Percentiles rank a stretch among this genome's conserved stretches.
Evolutionary conservation across 1,140 invertebrate species (phyloP).

Genomic region (Philaenus spumarius): DNA sequence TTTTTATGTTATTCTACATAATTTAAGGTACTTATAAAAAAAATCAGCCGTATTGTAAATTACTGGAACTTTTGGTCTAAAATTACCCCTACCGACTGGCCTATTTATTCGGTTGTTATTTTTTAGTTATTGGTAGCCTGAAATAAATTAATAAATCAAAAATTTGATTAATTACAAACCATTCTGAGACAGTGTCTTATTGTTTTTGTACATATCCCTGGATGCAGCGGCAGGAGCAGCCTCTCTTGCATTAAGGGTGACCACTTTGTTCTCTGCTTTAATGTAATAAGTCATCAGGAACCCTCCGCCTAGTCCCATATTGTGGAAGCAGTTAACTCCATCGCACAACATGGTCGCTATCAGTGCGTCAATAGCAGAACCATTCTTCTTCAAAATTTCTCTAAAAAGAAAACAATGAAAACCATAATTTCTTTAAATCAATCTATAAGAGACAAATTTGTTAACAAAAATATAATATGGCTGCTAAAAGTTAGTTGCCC

Average conservation of each 20-base stretch:
- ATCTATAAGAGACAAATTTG: slow-evolving; percentile 2
- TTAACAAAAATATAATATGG: too few relatives aligned
- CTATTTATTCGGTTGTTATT: too few relatives aligned
- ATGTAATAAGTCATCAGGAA: slow-evolving; percentile 73
- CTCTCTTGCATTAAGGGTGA: slow-evolving; percentile 61
- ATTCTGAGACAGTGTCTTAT: slow-evolving; percentile 26
- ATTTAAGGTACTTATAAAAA: too few relatives aligned
- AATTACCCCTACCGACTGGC: too few relatives aligned
- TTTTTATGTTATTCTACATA: too few relatives aligned
- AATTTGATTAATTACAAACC: slow-evolving; percentile 1
- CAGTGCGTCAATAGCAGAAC: slow-evolving; percentile 75
- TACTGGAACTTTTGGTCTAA: too few relatives aligned
- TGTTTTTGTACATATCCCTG: slow-evolving; percentile 53
- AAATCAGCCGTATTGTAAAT: too few relatives aligned
- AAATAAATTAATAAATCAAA: too few relatives aligned
- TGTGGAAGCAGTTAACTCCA: slow-evolving; percentile 71
- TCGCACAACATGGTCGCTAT: slow-evolving; percentile 77
- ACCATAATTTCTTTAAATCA: not conserved
- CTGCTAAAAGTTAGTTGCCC: too few relatives aligned
- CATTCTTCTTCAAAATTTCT: slow-evolving; percentile 55
- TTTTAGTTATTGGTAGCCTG: too few relatives aligned
- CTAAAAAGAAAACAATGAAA: slow-evolving; percentile 41
- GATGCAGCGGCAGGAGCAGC: slow-evolving; percentile 52
- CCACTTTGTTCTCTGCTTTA: slow-evolving; percentile 39
- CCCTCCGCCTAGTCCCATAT: slow-evolving; percentile 77